Evolutionary conservation across 2,888 invertebrate genomes (phyloP).

Genomic region (Dryobotodes eremita): DNA sequence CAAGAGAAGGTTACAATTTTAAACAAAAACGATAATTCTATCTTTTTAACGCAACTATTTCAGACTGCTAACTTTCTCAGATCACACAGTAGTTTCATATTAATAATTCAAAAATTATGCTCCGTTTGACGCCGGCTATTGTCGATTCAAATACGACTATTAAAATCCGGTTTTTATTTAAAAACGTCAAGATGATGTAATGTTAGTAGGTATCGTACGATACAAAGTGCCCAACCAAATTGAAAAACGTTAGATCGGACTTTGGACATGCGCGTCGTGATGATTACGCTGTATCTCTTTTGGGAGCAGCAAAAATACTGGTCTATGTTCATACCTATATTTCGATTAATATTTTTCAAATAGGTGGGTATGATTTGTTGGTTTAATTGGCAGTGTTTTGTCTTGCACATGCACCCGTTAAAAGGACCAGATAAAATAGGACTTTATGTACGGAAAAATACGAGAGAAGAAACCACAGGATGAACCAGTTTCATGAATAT

Average conservation of each 20-base stretch:
- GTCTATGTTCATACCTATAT: background rate
- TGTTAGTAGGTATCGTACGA: constrained; percentile 29
- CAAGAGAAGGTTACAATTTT: background rate
- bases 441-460: background rate
- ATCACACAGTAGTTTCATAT: background rate
- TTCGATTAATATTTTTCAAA: background rate
- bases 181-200: constrained; percentile 33
- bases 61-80: background rate
- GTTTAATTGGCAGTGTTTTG: background rate
- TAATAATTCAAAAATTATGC: background rate
- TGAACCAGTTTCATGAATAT: background rate
- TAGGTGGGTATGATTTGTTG: background rate
- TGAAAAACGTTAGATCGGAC: background rate
- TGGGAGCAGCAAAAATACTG: background rate
- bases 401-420: background rate
- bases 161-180: constrained; percentile 48
- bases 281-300: background rate
- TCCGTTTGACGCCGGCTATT: constrained; percentile 8
- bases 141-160: constrained; percentile 7
- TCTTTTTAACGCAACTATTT: background rate
- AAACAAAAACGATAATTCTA: background rate
- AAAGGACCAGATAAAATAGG: background rate
- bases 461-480: background rate
- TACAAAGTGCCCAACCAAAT: constrained; percentile 34
- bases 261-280: background rate